Evolutionary conservation across 1,140 invertebrate genomes (phyloP).

Genomic region (Sycophaga agraensis): DNA sequence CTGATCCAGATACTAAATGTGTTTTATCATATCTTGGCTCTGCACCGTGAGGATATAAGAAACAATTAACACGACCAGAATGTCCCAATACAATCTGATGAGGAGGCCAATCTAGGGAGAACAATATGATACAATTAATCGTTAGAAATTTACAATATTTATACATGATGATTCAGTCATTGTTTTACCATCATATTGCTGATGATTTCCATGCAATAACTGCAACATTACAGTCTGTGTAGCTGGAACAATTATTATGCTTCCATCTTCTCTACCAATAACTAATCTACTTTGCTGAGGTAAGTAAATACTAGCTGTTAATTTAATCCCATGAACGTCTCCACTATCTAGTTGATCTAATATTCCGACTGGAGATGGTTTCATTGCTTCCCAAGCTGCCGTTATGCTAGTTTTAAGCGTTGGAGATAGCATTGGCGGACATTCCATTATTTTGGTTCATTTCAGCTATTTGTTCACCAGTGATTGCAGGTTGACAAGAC

Average conservation of each 20-base stretch:
- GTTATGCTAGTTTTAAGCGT: constrained; percentile 77
- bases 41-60: constrained; percentile 92
- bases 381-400: constrained; percentile 83
- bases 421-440: constrained; percentile 62
- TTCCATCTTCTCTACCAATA: constrained; percentile 92
- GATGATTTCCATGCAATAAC: constrained; percentile 85
- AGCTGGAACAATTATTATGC: constrained; percentile 95
- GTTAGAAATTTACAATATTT: background rate
- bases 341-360: constrained; percentile 82
- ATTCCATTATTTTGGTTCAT: constrained; percentile 53
- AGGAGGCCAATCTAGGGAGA: constrained; percentile 77
- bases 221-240: constrained; percentile 95
- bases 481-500: constrained; percentile 85
- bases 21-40: constrained; percentile 90
- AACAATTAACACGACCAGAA: constrained; percentile 89
- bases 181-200: constrained; percentile 75
- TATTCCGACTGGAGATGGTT: constrained; percentile 84
- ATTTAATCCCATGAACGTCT: constrained; percentile 69
- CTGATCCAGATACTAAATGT: constrained; percentile 91
- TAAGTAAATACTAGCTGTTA: constrained; percentile 91
- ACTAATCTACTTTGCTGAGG: constrained; percentile 90
- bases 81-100: constrained; percentile 90
- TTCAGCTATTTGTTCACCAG: constrained; percentile 67
- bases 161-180: background rate
- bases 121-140: background rate